Percentiles rank a stretch among this genome's conserved stretches.
phyloP scores from a whole-genome alignment of 2,888 invertebrate genomes.

The Eumerus sabulonum region DNA sequence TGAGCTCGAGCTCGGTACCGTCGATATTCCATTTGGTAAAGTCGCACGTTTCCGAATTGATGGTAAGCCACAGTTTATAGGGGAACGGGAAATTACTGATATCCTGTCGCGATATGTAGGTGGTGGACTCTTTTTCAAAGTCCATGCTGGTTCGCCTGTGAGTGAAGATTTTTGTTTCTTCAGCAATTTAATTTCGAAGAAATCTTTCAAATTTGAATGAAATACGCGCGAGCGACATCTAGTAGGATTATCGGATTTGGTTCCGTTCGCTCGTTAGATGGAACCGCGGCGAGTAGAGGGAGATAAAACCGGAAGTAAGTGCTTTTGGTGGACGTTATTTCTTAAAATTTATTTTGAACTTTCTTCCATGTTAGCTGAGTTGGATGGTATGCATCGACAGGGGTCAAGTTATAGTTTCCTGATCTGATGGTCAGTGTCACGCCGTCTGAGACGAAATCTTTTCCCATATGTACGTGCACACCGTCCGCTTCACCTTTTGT shows the following conservation, averaged over 20 bases:
- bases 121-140: background rate
- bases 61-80: constrained; percentile 71
- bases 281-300: no score
- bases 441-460: no score
- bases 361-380: no score
- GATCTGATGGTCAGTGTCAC: no score
- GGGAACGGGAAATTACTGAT: constrained; percentile 72
- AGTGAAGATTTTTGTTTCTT: background rate
- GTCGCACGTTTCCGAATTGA: constrained; percentile 70
- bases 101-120: constrained; percentile 69
- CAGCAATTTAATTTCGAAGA: background rate
- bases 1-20: constrained; percentile 70
- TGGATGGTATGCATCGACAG: no score
- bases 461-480: no score
- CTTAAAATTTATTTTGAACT: no score
- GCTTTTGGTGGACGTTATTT: no score
- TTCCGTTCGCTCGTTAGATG: no score
- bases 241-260: background rate
- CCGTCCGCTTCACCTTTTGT: no score
- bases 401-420: no score
- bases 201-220: constrained; percentile 16
- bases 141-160: constrained; percentile 14
- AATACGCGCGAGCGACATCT: background rate
- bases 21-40: constrained; percentile 72
- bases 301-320: no score